A percentile compares a stretch with the other conserved stretches of the same genome.
These are phyloP conservation scores for Agelaius tricolor DNA, from an alignment of 2,113 vertebrate genomes.

Conservation along the genomic window DNA sequence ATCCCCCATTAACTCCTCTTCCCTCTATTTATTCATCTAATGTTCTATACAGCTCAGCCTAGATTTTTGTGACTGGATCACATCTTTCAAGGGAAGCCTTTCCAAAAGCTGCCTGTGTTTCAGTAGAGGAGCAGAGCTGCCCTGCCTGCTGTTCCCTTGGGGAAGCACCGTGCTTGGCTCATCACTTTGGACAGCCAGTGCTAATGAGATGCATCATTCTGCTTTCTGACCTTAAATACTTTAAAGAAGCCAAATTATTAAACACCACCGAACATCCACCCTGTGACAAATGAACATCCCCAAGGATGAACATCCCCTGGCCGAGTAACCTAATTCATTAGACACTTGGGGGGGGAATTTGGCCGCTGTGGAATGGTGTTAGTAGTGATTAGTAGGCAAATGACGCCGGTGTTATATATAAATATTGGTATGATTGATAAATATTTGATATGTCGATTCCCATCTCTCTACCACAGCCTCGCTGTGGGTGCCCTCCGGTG, in stretches of 20 bases:
- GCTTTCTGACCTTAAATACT: neutral
- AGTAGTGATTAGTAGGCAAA: fast-evolving
- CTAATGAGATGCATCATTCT: fast-evolving
- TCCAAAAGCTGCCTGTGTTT: neutral
- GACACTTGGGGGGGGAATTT: fast-evolving
- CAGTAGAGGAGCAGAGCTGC: neutral
- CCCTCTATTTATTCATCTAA: neutral
- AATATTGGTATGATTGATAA: too few species aligned
- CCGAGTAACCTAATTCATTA: neutral
- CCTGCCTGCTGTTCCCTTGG: fast-evolving
- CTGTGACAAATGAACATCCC: neutral
- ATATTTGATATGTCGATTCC: neutral
- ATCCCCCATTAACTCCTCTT: neutral
- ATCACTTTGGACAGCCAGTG: neutral
- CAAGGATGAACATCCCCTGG: too few species aligned
- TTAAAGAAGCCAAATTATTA: neutral
- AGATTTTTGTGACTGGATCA: neutral
- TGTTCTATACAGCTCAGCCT: neutral
- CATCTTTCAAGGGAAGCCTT: neutral
- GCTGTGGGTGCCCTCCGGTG: fast-evolving
- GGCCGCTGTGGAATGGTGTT: neutral
- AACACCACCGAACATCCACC: neutral
- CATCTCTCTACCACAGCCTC: neutral
- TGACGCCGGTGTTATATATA: too few species aligned
- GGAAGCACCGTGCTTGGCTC: fast-evolving